Base-by-base conservation (phyloP, 1,140 invertebrate genomes). In the Ericerus pela region DNA sequence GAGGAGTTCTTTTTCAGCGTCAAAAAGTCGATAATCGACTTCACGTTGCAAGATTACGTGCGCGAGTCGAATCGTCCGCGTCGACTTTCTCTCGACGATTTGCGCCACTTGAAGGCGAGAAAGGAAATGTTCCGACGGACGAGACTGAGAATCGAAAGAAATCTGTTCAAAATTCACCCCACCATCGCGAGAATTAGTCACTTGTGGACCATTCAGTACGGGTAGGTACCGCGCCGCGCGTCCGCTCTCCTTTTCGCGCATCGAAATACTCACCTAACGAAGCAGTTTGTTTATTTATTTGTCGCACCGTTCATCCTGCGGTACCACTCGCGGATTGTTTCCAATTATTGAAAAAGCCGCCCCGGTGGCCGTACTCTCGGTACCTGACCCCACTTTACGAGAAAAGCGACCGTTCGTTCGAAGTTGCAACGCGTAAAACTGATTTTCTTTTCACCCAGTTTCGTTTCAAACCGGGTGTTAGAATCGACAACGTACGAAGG, bases 1-100 rank as follows among this genome's bases (percentile, higher is more conserved):
- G 79, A 86, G 59, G 83, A 90, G 62, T 94, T 89, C 68, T 75
- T 84, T 61, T 75, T 85, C 61, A 82, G 80, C 61, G 82, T 92
- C 56, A 94, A 93, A 66, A 92, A 89, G 69, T 82, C 88, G 0
- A 78, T 88, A 2, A 78, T 89, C 2, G 88, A 94, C 72, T 94
- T 88, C 69, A 86, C 91, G 1, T 69, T 95, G 2, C 79, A 81
- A 64, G 84, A 91, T 70, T 79, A 84, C 1, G 68, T 71, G 58
- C 72, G 60, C 28, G 20, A 47, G 20, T 14, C 20, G 3, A 24
- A 47, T 10, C 26, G 26, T 47, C 4, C 41, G 11, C 20, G n/a
- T n/a, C n/a, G n/a, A n/a, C n/a, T n/a, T n/a, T n/a, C n/a, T n/a
- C n/a, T n/a, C n/a, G n/a, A n/a, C n/a, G n/a, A n/a, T n/a, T n/a